phyloP scores from a whole-genome alignment of 2,113 vertebrate genomes.

The Heliornis fulica region DNA sequence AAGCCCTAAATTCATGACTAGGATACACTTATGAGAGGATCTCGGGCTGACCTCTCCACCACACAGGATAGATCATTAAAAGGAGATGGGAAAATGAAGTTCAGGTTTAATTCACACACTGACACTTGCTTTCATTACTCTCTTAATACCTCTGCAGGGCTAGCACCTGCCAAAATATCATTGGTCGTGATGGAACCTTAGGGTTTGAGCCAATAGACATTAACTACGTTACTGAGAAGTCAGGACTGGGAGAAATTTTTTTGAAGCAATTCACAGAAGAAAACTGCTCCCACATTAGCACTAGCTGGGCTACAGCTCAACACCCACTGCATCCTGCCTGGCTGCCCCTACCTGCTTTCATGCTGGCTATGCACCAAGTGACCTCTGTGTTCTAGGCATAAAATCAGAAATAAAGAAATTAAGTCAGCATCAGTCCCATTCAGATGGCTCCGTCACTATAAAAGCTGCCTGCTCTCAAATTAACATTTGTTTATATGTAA shows the following conservation, averaged over 20 bases:
- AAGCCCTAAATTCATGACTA: not conserved
- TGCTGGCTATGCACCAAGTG: not conserved
- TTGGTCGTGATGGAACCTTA: not conserved
- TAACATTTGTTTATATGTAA: conserved; percentile 11
- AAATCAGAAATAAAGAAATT: not conserved
- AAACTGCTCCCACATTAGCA: not conserved
- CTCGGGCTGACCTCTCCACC: not conserved
- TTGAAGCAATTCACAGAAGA: not conserved
- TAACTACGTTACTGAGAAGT: not conserved
- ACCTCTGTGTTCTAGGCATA: not conserved
- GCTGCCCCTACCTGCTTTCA: not conserved
- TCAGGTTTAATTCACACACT: not conserved
- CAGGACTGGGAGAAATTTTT: not conserved
- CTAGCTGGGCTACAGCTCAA: not conserved
- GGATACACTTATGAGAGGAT: not conserved
- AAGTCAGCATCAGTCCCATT: not conserved
- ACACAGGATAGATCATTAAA: not conserved
- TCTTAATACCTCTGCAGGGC: not conserved
- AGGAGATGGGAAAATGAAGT: not conserved
- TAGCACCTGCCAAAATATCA: not conserved
- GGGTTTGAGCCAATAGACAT: not conserved
- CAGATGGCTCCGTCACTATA: conserved; percentile 22
- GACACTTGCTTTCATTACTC: not conserved
- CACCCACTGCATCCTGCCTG: not conserved
- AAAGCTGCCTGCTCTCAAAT: conserved; percentile 16